Evolutionary conservation across 2,888 invertebrate species (phyloP).

Genomic region (Myopa testacea): DNA sequence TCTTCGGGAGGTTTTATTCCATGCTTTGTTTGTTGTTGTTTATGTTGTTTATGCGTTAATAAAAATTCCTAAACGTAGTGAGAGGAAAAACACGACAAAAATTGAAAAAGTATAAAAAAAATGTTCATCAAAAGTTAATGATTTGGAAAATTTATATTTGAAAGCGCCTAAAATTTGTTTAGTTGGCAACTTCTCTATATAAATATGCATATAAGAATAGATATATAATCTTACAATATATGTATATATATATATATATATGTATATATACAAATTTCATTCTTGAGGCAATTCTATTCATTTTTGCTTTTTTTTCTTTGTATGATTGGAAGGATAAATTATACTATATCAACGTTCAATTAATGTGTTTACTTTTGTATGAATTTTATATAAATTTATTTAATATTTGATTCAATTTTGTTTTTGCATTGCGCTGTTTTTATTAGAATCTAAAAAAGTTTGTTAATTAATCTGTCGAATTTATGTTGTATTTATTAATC

Average conservation of each 20-base stretch:
- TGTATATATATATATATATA: too few species aligned
- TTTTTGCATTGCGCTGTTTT: too few species aligned
- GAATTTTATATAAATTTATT: neutral
- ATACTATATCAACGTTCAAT: neutral
- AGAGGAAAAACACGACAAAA: neutral
- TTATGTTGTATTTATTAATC: too few species aligned
- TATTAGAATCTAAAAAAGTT: too few species aligned
- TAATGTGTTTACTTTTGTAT: neutral
- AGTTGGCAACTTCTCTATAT: neutral
- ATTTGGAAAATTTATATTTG: slow-evolving; percentile 54
- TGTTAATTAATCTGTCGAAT: too few species aligned
- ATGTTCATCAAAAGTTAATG: slow-evolving; percentile 58
- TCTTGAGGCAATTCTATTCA: too few species aligned
- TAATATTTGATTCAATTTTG: neutral
- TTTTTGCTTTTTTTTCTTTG: too few species aligned
- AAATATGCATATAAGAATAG: too few species aligned
- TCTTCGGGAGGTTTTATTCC: too few species aligned
- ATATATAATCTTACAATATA: too few species aligned
- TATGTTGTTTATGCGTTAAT: neutral
- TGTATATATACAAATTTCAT: too few species aligned
- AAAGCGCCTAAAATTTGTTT: slow-evolving; percentile 19
- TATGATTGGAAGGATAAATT: too few species aligned
- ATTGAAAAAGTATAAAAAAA: slow-evolving; percentile 42
- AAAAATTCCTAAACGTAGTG: slow-evolving; percentile 5
- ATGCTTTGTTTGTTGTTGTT: neutral